Base-by-base conservation (phyloP, 2,888 invertebrate genomes). In the Coleophora deauratella region DNA sequence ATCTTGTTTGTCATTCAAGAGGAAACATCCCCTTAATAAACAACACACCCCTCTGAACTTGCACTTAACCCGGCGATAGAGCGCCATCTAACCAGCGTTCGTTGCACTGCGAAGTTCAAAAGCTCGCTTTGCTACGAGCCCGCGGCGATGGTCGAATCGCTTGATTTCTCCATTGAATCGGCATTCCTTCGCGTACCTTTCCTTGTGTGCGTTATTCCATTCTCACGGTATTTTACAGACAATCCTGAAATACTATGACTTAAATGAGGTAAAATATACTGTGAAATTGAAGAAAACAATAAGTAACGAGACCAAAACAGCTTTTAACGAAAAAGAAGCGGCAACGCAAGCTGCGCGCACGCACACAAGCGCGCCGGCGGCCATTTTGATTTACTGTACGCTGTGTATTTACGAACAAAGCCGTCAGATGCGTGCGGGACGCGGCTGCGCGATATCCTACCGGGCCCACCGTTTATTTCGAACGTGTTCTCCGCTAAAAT, bases 371-470 rank as follows among this genome's bases (percentile, higher is more conserved):
- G 52, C 51, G 49, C 15, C 44, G 66, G 71, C 85, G 75, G 86
- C 86, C 86, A 86, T 86, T 85, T 86, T 86, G 86, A 76, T 81
- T 81, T 77, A 80, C 75, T 73, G 82, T 79, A 78, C 73, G 72
- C 66, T 78, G 77, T 84, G 82, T 86, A 78, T 82, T 79, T 84
- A 79, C 75, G 81, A 74, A 85, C 85, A 86, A 85, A 85, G 86
- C 85, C 80, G 82, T 82, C 86, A 86, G 86, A 86, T 79, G 85
- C 77, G 72, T 80, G 85, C 85, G 74, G 74, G 80, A 79, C 86
- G 84, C 86, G 82, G 80, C 77, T 84, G 84, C 82, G 86, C 81
- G 72, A n/a, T n/a, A n/a, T n/a, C 70, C 84, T 68, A 71, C 67
- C 78, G 74, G 68, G 62, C 64, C 67, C 62, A 7, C 59, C 72